Evolutionary conservation across 2,113 vertebrate genomes (phyloP), one percentile per base, ranked within the genome.

Genomic region (Lepisosteus osseus): DNA sequence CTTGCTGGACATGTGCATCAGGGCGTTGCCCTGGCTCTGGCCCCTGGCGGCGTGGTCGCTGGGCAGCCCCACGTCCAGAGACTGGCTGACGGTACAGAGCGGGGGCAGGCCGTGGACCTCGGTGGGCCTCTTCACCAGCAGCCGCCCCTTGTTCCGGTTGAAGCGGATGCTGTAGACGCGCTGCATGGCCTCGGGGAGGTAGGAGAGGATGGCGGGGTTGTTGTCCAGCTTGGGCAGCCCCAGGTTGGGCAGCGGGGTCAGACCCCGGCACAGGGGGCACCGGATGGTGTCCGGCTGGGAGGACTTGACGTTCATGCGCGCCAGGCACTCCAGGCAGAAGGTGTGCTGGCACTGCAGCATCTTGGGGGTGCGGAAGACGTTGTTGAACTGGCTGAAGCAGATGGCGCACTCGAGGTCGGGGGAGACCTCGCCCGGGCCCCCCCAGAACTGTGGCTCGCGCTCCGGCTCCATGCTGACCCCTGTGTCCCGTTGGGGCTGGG

Each of bases 291-390:
- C 76, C 3, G 91, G 88, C 75, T 88, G 80, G 0, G 75, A 0
- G 0, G 91, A 89, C 74, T 92, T 92, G 54, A 94, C 69, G 62
- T 92, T 93, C 40, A 94, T 91, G 70, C 91, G 87, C 0, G 91
- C 90, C 75, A 94, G 82, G 57, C 92, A 94, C 83, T 93, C 92
- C 77, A 94, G 82, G 74, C 93, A 94, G 87, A 94, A 93, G 1
- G 92, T 93, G 80, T 94, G 93, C 0, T 72, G 72, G 71, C 93
- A 94, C 15, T 86, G 84, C 3, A 94, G 87, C 83, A 91, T 78
- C 77, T 93, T 91, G n/a, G 92, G 93, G 12, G 90, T 87, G 68
- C 86, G 89, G 84, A 92, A 94, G 69, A 91, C 70, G 15, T 94
- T 94, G 85, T 94, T 90, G 78, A 93, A 94, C 76, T 87, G 82